phyloP scores from a whole-genome alignment of 2,797 vertebrate genomes.

The Glossophaga mutica region DNA sequence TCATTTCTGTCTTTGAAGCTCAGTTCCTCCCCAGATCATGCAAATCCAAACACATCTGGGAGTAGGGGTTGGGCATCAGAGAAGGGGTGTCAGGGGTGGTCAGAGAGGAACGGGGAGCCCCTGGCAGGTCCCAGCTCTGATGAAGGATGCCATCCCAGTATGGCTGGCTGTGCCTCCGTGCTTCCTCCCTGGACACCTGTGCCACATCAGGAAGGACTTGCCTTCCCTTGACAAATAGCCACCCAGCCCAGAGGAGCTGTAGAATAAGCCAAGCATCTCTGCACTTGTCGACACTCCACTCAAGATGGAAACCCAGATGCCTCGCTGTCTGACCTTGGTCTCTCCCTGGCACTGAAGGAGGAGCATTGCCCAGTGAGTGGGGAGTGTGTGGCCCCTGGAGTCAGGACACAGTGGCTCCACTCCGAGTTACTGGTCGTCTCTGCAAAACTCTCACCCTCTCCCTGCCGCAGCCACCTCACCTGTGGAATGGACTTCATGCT shows the following conservation, averaged over 20 bases:
- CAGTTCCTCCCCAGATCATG: neutral
- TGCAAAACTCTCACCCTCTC: fast-evolving
- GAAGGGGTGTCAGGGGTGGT: too few relatives aligned
- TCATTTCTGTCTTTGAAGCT: neutral
- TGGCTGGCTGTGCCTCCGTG: fast-evolving
- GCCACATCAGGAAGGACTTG: too few relatives aligned
- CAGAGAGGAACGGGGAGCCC: neutral
- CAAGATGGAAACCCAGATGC: fast-evolving
- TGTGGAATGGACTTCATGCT: fast-evolving
- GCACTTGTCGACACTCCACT: too few relatives aligned
- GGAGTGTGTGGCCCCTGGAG: fast-evolving
- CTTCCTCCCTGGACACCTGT: fast-evolving
- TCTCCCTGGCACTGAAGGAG: neutral
- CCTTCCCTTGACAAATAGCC: neutral
- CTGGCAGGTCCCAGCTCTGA: fast-evolving
- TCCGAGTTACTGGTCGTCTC: fast-evolving
- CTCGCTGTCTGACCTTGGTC: fast-evolving
- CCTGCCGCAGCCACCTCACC: neutral
- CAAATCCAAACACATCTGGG: neutral
- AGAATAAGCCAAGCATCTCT: too few relatives aligned
- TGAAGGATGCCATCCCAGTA: neutral
- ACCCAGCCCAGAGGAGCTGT: neutral
- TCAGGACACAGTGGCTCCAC: neutral
- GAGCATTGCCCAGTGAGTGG: fast-evolving
- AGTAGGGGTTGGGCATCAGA: neutral